These are phyloP conservation scores for Tapera naevia DNA, from an alignment of 2,797 vertebrate genomes.

Conservation along the genomic window DNA sequence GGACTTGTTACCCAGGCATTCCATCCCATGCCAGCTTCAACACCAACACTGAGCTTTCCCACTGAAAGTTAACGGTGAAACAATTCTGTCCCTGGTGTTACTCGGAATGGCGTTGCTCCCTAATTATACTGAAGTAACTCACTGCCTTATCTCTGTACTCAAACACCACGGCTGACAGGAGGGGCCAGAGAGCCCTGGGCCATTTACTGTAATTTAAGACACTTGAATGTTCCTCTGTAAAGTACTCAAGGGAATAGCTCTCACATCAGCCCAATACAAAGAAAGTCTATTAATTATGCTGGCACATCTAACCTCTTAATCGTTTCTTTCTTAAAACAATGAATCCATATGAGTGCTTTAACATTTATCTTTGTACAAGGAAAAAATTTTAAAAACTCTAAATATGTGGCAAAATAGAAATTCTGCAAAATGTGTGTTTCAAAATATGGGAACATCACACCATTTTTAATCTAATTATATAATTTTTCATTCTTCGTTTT, in stretches of 20 bases:
- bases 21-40: background rate
- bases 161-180: background rate
- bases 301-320: background rate
- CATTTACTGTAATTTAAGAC: background rate
- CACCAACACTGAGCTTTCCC: background rate
- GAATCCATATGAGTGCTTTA: background rate
- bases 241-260: background rate
- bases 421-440: background rate
- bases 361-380: background rate
- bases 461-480: background rate
- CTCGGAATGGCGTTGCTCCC: background rate
- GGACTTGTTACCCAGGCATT: rapidly evolving
- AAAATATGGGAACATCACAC: background rate
- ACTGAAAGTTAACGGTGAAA: background rate
- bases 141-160: background rate
- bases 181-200: background rate
- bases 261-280: background rate
- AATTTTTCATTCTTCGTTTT: background rate
- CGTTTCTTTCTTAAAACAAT: background rate
- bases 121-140: background rate
- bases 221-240: rapidly evolving
- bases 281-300: background rate
- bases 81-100: background rate
- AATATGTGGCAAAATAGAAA: background rate
- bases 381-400: background rate